A percentile compares a stretch with the other conserved stretches of the same genome.
phyloP scores from a whole-genome alignment of 2,797 vertebrate genomes.

The Microctenopoma lineatum region DNA sequence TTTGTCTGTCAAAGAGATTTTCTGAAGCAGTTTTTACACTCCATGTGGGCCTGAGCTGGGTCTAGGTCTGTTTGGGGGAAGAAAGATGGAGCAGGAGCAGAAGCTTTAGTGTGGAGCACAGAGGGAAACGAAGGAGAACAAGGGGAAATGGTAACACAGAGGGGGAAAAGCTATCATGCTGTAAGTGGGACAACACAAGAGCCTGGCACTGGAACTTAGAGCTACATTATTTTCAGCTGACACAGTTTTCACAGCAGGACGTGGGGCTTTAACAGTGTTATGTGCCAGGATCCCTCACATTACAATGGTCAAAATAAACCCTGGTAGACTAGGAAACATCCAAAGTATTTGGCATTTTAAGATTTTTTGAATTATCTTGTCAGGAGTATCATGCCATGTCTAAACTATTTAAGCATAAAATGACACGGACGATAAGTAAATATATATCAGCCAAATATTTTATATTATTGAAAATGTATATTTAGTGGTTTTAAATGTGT shows the following conservation, averaged over 20 bases:
- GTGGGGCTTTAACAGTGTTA: not conserved
- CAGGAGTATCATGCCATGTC: not conserved
- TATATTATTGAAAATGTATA: not conserved
- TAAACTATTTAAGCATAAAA: not conserved
- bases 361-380: not conserved
- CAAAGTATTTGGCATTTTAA: not conserved
- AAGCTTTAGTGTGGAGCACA: constrained; percentile 29
- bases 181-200: constrained; percentile 27
- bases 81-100: constrained; percentile 42
- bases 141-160: constrained; percentile 62
- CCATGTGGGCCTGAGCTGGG: constrained; percentile 65
- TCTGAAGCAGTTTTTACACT: constrained; percentile 75
- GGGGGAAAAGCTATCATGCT: constrained; percentile 25
- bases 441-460: not conserved
- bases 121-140: constrained; percentile 64
- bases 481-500: not conserved
- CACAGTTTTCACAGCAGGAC: constrained; percentile 16
- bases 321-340: not conserved
- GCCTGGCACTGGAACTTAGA: not conserved
- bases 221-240: constrained; percentile 18
- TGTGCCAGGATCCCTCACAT: not conserved
- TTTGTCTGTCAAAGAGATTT: constrained; percentile 75
- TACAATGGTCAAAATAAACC: not conserved
- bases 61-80: constrained; percentile 51
- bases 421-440: not conserved